Conservation (phyloP, 1,140 invertebrate genomes). For the Drosophila lowei region DNA sequence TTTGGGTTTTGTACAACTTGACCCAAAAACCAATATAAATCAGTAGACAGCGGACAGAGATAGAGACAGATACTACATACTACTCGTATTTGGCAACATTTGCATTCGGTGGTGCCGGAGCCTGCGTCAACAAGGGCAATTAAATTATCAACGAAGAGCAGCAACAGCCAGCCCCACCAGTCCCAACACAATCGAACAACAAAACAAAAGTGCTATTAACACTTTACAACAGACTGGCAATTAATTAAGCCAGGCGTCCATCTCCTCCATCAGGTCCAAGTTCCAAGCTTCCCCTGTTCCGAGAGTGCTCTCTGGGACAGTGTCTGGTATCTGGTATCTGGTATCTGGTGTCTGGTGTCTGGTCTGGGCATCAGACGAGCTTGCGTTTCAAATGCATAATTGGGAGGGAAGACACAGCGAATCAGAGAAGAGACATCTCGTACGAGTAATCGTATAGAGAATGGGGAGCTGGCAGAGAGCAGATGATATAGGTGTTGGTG, state of each 20-base stretch:
- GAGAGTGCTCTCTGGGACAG: neutral
- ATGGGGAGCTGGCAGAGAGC: conserved; percentile 4
- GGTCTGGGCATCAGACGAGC: conserved; percentile 13
- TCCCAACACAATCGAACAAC: conserved; percentile 35
- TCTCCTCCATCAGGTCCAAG: conserved; percentile 14
- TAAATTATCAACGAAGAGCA: conserved; percentile 49
- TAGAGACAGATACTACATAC: neutral
- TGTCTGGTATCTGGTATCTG: too few species aligned
- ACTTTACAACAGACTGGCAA: conserved; percentile 69
- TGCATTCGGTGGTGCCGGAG: conserved; percentile 30
- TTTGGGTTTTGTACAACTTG: conserved; percentile 40
- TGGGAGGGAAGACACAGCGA: conserved; percentile 42
- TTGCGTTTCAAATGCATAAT: conserved; percentile 61
- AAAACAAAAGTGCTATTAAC: conserved; percentile 60
- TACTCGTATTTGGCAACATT: conserved; percentile 33
- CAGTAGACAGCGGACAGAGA: conserved; percentile 25
- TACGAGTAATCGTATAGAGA: neutral
- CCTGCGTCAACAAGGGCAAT: conserved; percentile 44
- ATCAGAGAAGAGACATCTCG: conserved; percentile 6
- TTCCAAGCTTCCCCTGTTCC: neutral
- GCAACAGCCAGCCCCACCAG: conserved; percentile 11
- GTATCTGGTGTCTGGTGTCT: too few species aligned
- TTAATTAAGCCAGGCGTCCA: conserved; percentile 66
- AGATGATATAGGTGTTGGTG: conserved; percentile 68
- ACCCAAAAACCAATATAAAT: conserved; percentile 47